Conservation (phyloP, 2,888 invertebrate species). For the Ectemnius lituratus region DNA sequence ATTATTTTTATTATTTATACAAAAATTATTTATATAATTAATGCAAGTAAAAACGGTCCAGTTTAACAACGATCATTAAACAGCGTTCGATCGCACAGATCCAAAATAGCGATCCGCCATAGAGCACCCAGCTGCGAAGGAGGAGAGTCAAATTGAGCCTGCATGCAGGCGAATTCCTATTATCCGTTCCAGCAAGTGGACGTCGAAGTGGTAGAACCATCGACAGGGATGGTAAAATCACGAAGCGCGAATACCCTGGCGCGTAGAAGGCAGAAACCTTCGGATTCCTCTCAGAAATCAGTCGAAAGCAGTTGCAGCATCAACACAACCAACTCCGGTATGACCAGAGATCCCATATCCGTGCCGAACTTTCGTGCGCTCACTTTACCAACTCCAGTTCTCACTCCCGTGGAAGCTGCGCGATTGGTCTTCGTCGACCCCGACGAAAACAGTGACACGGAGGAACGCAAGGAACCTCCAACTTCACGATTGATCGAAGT, state of each 20-base stretch:
- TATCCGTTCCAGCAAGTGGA: constrained; percentile 78
- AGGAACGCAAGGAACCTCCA: constrained; percentile 72
- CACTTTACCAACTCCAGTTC: constrained; percentile 82
- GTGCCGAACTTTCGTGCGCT: constrained; percentile 86
- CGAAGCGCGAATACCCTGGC: constrained; percentile 78
- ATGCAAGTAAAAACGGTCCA: too few relatives aligned
- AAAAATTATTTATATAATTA: too few relatives aligned
- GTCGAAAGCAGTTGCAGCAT: constrained; percentile 76
- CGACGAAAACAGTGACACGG: constrained; percentile 81
- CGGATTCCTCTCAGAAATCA: constrained; percentile 56
- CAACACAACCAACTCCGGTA: constrained; percentile 56
- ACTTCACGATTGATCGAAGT: constrained; percentile 74
- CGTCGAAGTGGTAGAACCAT: constrained; percentile 72
- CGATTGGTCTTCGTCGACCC: constrained; percentile 85
- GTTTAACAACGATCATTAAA: too few relatives aligned
- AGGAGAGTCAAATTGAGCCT: constrained; percentile 60
- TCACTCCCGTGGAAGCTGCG: constrained; percentile 84
- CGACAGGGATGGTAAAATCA: constrained; percentile 78
- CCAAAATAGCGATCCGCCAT: too few relatives aligned
- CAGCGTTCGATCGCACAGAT: too few relatives aligned
- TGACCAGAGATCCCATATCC: constrained; percentile 85
- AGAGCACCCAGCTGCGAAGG: constrained; percentile 2
- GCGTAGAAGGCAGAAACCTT: constrained; percentile 70
- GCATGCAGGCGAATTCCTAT: constrained; percentile 74
- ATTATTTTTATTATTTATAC: neutral